A percentile compares a stretch with the other conserved stretches of the same genome.
Conservation (phyloP, 2,888 invertebrate species). For the Lypha dubia region DNA sequence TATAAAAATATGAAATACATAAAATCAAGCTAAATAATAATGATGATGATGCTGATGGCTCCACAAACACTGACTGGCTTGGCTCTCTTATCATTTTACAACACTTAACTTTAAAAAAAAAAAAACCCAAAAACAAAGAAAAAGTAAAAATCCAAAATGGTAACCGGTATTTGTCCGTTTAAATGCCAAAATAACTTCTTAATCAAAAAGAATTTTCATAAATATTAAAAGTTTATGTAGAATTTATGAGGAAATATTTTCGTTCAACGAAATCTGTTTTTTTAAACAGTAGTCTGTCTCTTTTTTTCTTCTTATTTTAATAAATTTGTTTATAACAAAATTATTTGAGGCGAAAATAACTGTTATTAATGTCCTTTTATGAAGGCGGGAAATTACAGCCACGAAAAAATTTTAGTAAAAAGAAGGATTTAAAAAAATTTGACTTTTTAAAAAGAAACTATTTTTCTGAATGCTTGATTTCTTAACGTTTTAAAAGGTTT, state of each 20-base stretch:
- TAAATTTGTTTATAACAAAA: slow-evolving; percentile 46
- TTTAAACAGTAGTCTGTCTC: slow-evolving; percentile 61
- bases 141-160: neutral
- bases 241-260: neutral
- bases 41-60: slow-evolving; percentile 52
- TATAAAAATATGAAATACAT: slow-evolving; percentile 46
- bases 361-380: slow-evolving; percentile 43
- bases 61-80: slow-evolving; percentile 64
- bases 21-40: slow-evolving; percentile 33
- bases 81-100: slow-evolving; percentile 66
- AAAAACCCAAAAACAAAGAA: no score
- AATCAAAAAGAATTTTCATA: slow-evolving; percentile 48
- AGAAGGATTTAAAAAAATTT: neutral
- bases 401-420: neutral
- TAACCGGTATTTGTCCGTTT: slow-evolving; percentile 50
- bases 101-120: slow-evolving; percentile 51
- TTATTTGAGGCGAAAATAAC: slow-evolving; percentile 40
- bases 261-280: neutral
- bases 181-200: slow-evolving; percentile 26
- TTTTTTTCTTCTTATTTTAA: slow-evolving; percentile 25
- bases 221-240: slow-evolving; percentile 27
- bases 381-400: neutral
- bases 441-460: no score
- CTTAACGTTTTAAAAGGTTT: no score
- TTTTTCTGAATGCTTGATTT: no score